Evolutionary conservation across 1,140 invertebrate genomes (phyloP), one percentile per base, ranked within the genome.

Genomic region (Adoxophyes honmai): DNA sequence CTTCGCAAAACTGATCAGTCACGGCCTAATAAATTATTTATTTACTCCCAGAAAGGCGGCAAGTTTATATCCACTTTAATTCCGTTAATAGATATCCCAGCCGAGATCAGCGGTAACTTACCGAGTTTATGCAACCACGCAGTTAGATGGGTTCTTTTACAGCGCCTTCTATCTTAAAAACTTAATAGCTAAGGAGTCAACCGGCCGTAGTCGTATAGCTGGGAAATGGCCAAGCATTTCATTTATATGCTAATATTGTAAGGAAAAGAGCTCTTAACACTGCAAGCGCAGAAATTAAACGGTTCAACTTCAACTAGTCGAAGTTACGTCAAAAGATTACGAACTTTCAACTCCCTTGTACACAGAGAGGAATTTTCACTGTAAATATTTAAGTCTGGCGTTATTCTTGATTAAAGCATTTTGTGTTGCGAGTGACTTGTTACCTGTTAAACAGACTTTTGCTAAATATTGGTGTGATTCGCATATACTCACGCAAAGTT

Each of bases 191-290:
- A 62, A 60, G 67, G 68, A 70, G 66, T 58, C n/a, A 62, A 61
- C 59, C 44, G 54, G 21, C 36, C 38, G 53, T 57, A 28, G 6
- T 21, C 62, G 66, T 68, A 65, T 69, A 73, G 33, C 66, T 55
- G 59, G 58, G 67, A 68, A 71, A 74, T 72, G 61, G 66, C 60
- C 57, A 36, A 56, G 44, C 66, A 62, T 79, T 81, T 74, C 68
- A 79, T 81, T 74, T 78, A 76, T 76, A 78, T 81, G 78, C 66
- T 76, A 79, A 81, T 76, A 59, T 57, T 57, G 36, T 60, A 59
- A 60, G 53, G 57, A 57, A 58, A 59, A 38, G 48, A 42, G 35
- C 55, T 48, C 58, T 55, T 37, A 44, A 37, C 34, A 34, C 11
- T 48, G 42, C 33, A 16, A 35, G 44, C 33, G 16, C 38, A n/a